Evolutionary conservation across 2,888 invertebrate genomes (phyloP).

Genomic region (Erebia palarica): DNA sequence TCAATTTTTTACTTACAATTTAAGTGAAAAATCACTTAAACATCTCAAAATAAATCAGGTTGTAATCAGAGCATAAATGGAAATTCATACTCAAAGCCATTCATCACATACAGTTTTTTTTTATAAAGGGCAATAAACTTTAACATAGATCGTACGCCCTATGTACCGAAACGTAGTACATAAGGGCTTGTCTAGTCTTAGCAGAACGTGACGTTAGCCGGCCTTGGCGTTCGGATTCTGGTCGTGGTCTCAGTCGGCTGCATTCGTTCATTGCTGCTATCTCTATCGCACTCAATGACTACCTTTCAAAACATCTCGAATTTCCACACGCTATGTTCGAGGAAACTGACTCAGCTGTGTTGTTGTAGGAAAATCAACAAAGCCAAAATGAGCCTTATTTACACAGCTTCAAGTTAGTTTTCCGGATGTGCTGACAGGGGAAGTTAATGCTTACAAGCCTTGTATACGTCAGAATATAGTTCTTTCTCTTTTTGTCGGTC

Average conservation of each 20-base stretch:
- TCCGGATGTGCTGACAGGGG: conserved; percentile 43
- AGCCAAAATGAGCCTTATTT: conserved; percentile 57
- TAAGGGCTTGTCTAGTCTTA: conserved; percentile 70
- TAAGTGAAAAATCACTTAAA: too few relatives aligned
- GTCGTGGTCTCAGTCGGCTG: conserved; percentile 60
- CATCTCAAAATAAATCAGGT: neutral
- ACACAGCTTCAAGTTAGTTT: conserved; percentile 47
- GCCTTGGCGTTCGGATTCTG: conserved; percentile 74
- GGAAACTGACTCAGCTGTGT: conserved; percentile 75
- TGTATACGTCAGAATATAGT: conserved; percentile 61
- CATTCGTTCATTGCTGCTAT: conserved; percentile 54
- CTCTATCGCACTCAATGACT: conserved; percentile 70
- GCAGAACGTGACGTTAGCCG: conserved; percentile 75
- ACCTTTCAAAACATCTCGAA: conserved; percentile 65
- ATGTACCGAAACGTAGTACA: conserved; percentile 29
- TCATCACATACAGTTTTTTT: neutral
- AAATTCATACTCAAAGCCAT: conserved; percentile 12
- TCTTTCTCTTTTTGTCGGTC: conserved; percentile 77
- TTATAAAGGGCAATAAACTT: conserved; percentile 61
- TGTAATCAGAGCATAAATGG: neutral
- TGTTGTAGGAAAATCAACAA: conserved; percentile 36
- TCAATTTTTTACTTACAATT: too few relatives aligned
- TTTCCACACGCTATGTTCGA: conserved; percentile 72
- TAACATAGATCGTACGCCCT: conserved; percentile 41
- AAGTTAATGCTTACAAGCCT: conserved; percentile 54